These are phyloP conservation scores for Ivindomyrus marchei DNA, from an alignment of 2,113 vertebrate species.

Conservation along the genomic window DNA sequence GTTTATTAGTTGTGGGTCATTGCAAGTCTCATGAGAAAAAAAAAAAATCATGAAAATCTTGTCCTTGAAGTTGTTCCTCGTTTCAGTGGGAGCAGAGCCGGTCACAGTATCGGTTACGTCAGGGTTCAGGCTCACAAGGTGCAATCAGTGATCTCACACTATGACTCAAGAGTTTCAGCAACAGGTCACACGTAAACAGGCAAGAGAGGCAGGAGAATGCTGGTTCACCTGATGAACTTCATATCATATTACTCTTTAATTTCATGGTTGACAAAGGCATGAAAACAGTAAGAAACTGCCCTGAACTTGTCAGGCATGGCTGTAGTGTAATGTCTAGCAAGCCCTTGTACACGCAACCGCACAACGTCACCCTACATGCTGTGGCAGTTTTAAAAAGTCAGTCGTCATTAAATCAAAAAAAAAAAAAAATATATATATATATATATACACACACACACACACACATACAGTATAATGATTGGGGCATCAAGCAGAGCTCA, in stretches of 20 bases:
- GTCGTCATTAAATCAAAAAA: not conserved
- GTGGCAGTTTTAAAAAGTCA: not conserved
- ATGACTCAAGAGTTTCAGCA: not conserved
- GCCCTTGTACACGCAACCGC: not conserved
- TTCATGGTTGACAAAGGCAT: not conserved
- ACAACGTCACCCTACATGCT: not conserved
- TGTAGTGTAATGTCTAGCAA: not conserved
- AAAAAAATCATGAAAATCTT: not conserved
- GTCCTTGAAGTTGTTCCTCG: not conserved
- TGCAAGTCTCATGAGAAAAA: not conserved
- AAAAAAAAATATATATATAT: too few relatives aligned
- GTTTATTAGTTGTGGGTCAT: not conserved
- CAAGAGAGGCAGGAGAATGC: not conserved
- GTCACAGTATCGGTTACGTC: not conserved
- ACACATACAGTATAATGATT: not conserved
- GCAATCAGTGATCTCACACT: not conserved
- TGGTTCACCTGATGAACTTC: not conserved
- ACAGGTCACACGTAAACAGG: not conserved
- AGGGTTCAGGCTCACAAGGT: not conserved
- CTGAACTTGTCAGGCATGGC: not conserved
- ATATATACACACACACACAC: too few relatives aligned
- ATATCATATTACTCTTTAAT: not conserved
- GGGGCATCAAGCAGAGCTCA: not conserved
- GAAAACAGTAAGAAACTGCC: not conserved
- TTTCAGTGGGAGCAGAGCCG: not conserved